Base-by-base conservation (phyloP, 2,113 vertebrate species). In the Xiphorhynchus elegans region DNA sequence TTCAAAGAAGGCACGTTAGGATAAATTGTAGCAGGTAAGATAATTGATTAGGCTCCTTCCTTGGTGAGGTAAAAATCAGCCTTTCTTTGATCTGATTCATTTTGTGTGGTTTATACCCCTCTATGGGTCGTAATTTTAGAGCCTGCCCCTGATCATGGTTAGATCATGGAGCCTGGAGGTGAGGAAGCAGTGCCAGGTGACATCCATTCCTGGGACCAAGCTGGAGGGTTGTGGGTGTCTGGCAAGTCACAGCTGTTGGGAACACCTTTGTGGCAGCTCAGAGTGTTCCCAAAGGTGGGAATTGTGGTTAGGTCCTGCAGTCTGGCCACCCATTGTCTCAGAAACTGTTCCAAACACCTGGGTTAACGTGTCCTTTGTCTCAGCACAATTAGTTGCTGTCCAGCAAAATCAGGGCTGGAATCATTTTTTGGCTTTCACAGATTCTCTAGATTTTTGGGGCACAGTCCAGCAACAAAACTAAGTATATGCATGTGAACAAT, bases 131-230 rank as follows among this genome's bases (percentile, higher is more conserved):
- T 26, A 8, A 28, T 31, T 33, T 13, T 58, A 9, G 7, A 37
- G 35, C 9, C 7, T 35, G 4, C 2, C 11, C 17, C 17, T 67
- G 40, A 16, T 37, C 33, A 12, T 37, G 7, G 2, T 40, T 56
- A n/a, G 28, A 62, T 29, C 15, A 21, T 4, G 40, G 55, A 28
- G 17, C 0, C 0, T 1, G 3, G 69, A 18, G 46, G 3, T 52
- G 46, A 42, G 44, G 70, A 58, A 26, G 49, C 5, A 4, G 11
- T 2, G 7, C 5, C 0, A 6, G 0, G 1, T 5, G 17, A n/a
- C 29, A 21, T 20, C n/a, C 0, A 0, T 23, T 7, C 13, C 28
- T 17, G 46, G 29, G 10, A 6, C 39, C 23, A 7, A 1, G 4
- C 14, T 35, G 35, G 10, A 1, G 42, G 29, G 4, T 1, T 1